Conservation (phyloP, 2,113 vertebrate species). For the Cephalopholis sonnerati region DNA sequence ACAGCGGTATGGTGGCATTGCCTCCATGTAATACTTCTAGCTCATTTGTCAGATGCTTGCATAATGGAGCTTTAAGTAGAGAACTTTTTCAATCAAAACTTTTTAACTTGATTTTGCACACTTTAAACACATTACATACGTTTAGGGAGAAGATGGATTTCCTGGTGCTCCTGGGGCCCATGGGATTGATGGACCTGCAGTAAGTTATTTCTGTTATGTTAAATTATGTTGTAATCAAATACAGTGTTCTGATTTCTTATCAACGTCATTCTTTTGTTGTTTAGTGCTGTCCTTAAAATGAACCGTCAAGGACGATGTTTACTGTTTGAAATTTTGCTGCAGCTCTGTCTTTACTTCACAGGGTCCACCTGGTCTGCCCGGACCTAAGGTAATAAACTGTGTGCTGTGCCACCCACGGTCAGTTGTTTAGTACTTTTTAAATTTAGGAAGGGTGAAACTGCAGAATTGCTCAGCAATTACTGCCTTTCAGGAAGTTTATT, state of each 20-base stretch:
- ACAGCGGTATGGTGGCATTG: neutral
- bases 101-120: neutral
- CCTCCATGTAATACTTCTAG: neutral
- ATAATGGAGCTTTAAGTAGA: neutral
- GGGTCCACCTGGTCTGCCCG: conserved; percentile 87
- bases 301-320: neutral
- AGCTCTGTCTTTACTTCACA: conserved; percentile 68
- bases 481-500: conserved; percentile 45
- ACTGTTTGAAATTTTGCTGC: neutral
- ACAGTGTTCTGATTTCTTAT: neutral
- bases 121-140: neutral
- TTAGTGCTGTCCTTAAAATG: neutral
- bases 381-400: conserved; percentile 87
- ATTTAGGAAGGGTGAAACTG: conserved; percentile 15
- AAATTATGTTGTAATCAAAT: neutral
- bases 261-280: neutral
- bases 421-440: conserved; percentile 21
- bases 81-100: neutral
- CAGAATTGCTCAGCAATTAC: conserved; percentile 24
- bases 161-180: conserved; percentile 43
- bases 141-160: conserved; percentile 70
- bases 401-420: neutral
- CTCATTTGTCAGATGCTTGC: neutral
- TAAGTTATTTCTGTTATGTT: conserved; percentile 38
- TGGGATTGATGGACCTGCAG: conserved; percentile 57